These are phyloP conservation scores for Antheraea pernyi DNA, from an alignment of 1,140 invertebrate species.

Conservation along the genomic window DNA sequence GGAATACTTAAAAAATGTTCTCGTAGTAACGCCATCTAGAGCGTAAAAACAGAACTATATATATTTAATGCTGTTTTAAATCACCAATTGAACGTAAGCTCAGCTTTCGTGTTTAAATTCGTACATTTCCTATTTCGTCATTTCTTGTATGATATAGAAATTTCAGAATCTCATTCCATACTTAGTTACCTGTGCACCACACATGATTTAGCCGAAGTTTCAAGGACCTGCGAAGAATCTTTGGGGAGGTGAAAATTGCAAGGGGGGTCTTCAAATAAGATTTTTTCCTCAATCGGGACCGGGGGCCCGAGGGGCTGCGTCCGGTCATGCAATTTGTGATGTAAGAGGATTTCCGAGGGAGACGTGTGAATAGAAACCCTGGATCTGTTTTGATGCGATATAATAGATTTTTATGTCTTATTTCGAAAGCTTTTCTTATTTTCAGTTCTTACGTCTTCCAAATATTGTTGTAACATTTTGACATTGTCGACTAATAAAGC, in stretches of 20 bases:
- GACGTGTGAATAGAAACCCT: conserved; percentile 11
- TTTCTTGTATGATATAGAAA: neutral
- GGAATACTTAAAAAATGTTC: too few relatives aligned
- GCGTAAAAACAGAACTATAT: too few relatives aligned
- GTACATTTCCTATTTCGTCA: too few relatives aligned
- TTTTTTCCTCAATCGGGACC: conserved; percentile 71
- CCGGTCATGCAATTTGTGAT: conserved; percentile 69
- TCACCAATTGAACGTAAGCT: too few relatives aligned
- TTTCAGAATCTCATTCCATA: conserved; percentile 15
- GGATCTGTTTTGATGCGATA: conserved; percentile 1
- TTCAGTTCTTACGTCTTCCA: neutral
- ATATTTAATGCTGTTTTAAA: too few relatives aligned
- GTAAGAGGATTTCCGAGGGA: conserved; percentile 25
- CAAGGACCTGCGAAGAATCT: conserved; percentile 27
- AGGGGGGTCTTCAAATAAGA: conserved; percentile 70
- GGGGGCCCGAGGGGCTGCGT: conserved; percentile 34
- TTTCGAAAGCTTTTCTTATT: neutral
- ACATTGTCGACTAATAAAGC: too few relatives aligned
- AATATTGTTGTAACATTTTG: too few relatives aligned
- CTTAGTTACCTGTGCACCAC: conserved; percentile 27
- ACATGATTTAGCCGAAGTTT: conserved; percentile 33
- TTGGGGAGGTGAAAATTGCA: conserved; percentile 57
- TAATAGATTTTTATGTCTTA: conserved; percentile 5
- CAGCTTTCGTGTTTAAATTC: too few relatives aligned
- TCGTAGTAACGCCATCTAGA: too few relatives aligned